Percentiles rank a stretch among this genome's conserved stretches.
These are phyloP conservation scores for Taxidea taxus DNA, from an alignment of 2,113 vertebrate genomes.

Conservation along the genomic window DNA sequence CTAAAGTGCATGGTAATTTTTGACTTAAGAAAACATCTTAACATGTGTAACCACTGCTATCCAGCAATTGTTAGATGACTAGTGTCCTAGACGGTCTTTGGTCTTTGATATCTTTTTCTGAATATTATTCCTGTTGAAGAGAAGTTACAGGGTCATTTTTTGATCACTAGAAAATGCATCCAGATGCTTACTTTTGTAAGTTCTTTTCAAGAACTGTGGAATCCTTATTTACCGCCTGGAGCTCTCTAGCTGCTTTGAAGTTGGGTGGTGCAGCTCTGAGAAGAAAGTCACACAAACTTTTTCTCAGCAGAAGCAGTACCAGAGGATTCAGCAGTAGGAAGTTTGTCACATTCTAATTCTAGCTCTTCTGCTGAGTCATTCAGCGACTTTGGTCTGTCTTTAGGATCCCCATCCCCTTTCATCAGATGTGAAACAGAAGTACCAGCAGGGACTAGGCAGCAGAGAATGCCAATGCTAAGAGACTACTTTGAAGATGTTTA, in stretches of 20 bases:
- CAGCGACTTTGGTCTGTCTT: slow-evolving; percentile 26
- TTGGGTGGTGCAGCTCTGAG: not conserved
- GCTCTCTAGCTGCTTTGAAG: not conserved
- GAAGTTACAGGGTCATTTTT: not conserved
- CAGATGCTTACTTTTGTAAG: not conserved
- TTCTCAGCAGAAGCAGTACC: not conserved
- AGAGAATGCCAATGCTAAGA: not conserved
- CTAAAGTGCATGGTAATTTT: not conserved
- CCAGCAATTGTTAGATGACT: not conserved
- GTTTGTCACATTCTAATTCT: slow-evolving; percentile 52
- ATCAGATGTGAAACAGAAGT: not conserved
- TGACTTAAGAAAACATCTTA: not conserved
- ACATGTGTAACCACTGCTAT: not conserved
- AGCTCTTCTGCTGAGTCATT: slow-evolving; percentile 61
- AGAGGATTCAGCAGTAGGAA: not conserved
- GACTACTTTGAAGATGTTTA: not conserved
- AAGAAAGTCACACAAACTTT: not conserved
- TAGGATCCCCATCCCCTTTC: not conserved
- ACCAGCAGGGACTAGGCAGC: not conserved
- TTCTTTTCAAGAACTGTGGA: not conserved
- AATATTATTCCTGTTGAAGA: slow-evolving; percentile 22
- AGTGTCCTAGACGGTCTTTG: not conserved
- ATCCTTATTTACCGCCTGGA: not conserved
- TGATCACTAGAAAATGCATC: not conserved
- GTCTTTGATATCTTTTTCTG: not conserved